phyloP scores from a whole-genome alignment of 1,140 invertebrate genomes.

The Schlechtendalia chinensis region DNA sequence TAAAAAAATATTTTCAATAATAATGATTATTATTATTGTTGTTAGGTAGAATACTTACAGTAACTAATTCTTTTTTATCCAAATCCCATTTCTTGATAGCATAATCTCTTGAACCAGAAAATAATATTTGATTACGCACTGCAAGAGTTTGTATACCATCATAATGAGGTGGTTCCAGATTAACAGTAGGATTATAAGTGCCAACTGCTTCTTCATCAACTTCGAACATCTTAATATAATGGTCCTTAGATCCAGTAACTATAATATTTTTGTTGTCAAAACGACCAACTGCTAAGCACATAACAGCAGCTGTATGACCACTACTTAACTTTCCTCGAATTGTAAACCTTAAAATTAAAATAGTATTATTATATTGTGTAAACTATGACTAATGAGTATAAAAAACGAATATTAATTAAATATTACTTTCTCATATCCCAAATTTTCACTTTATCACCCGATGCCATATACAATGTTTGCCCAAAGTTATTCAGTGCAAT shows the following conservation, averaged over 20 bases:
- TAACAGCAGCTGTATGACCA: conserved; percentile 82
- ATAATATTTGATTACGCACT: conserved; percentile 67
- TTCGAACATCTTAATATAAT: conserved; percentile 70
- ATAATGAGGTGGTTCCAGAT: conserved; percentile 84
- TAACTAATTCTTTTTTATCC: conserved; percentile 65
- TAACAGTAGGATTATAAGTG: conserved; percentile 66
- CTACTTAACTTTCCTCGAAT: conserved; percentile 74
- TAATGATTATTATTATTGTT: background rate
- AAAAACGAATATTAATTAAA: background rate
- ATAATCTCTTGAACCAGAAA: conserved; percentile 82
- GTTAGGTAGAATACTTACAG: conserved; percentile 58
- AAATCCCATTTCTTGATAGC: conserved; percentile 88
- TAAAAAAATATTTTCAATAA: background rate
- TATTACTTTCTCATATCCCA: conserved; percentile 80
- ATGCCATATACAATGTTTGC: conserved; percentile 71
- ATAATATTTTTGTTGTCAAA: conserved; percentile 63
- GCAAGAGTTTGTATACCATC: conserved; percentile 83
- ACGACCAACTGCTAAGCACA: conserved; percentile 70
- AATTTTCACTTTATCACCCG: conserved; percentile 74
- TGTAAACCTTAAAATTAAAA: conserved; percentile 60
- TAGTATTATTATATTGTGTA: background rate
- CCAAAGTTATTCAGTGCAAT: conserved; percentile 64
- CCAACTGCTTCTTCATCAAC: conserved; percentile 60
- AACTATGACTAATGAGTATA: background rate
- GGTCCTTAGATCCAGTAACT: conserved; percentile 86